A percentile compares a stretch with the other conserved stretches of the same genome.
These are phyloP conservation scores for Ceratosolen fusciceps DNA, from an alignment of 1,140 invertebrate species.

Conservation along the genomic window DNA sequence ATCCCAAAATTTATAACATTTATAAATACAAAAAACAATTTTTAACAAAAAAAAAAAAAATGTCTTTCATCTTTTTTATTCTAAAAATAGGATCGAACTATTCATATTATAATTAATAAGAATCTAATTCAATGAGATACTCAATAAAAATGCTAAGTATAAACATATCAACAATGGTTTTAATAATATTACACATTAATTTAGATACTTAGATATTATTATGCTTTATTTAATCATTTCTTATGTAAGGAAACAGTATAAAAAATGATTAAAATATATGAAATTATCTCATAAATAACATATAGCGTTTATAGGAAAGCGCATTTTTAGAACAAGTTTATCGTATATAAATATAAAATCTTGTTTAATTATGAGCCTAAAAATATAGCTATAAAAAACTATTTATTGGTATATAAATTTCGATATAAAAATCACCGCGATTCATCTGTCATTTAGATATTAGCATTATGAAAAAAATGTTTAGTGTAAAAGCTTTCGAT, in stretches of 20 bases:
- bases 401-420: not conserved
- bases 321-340: not conserved
- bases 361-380: not conserved
- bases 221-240: slow-evolving; percentile 33
- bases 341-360: not conserved
- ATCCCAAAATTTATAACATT: too few relatives aligned
- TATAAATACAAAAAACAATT: too few relatives aligned
- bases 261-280: slow-evolving; percentile 33
- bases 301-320: not conserved
- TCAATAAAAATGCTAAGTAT: too few relatives aligned
- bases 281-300: slow-evolving; percentile 10
- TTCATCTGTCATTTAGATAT: not conserved
- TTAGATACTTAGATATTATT: slow-evolving; percentile 18
- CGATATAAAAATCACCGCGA: not conserved
- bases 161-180: slow-evolving; percentile 2
- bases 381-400: not conserved
- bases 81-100: too few relatives aligned
- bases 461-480: slow-evolving; percentile 13
- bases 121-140: too few relatives aligned
- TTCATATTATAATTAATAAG: too few relatives aligned
- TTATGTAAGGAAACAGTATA: slow-evolving; percentile 33
- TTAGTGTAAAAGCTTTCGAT: slow-evolving; percentile 4
- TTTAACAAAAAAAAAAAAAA: too few relatives aligned
- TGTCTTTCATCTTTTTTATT: too few relatives aligned
- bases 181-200: not conserved